Percentiles rank a stretch among this genome's conserved stretches.
Conservation (phyloP, 2,797 vertebrate genomes). For the Gymnodraco acuticeps region DNA sequence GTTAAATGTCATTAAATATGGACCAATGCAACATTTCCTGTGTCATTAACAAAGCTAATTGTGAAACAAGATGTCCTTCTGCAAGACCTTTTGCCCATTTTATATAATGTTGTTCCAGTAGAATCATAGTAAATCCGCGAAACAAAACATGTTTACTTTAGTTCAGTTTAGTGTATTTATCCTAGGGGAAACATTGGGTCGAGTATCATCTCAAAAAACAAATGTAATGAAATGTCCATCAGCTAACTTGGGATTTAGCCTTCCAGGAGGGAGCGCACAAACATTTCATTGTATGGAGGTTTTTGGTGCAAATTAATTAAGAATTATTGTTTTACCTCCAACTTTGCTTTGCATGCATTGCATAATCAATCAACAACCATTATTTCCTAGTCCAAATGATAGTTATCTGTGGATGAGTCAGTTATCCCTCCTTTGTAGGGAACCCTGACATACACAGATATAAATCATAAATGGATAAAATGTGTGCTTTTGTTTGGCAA, state of each 20-base stretch:
- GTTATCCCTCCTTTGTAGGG: slow-evolving; percentile 7
- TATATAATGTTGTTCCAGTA: not conserved
- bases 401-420: slow-evolving; percentile 1
- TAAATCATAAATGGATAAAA: slow-evolving; percentile 5
- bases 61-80: not conserved
- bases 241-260: too few species aligned
- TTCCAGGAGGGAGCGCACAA: too few species aligned
- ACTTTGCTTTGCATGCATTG: not conserved
- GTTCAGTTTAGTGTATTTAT: not conserved
- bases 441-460: not conserved
- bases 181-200: not conserved
- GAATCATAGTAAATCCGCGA: not conserved
- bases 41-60: not conserved
- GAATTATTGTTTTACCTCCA: not conserved
- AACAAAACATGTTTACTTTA: slow-evolving; percentile 5
- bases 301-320: too few species aligned
- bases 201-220: too few species aligned
- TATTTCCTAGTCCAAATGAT: too few species aligned
- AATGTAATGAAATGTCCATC: too few species aligned
- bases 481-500: not conserved
- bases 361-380: not conserved
- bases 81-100: not conserved
- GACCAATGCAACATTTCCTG: not conserved
- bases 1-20: slow-evolving; percentile 1
- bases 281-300: too few species aligned